A percentile compares a stretch with the other conserved stretches of the same genome.
phyloP scores from a whole-genome alignment of 2,113 vertebrate genomes.

The Fregetta grallaria region DNA sequence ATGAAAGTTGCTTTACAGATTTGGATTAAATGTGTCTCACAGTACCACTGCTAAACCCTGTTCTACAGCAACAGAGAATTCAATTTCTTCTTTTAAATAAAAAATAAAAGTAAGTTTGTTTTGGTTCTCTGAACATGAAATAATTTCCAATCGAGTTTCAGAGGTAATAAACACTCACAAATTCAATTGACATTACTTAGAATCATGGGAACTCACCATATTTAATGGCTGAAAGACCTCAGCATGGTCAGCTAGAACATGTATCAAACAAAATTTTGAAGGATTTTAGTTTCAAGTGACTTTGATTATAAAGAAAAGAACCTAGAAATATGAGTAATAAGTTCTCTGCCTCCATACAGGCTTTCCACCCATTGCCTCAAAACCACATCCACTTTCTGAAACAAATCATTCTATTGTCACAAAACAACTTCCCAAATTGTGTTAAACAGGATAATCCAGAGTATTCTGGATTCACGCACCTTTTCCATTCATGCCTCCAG shows the following conservation, averaged over 20 bases:
- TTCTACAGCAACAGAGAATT: background rate
- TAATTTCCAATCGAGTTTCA: background rate
- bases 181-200: background rate
- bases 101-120: background rate
- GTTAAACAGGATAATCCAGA: background rate
- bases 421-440: background rate
- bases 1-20: background rate
- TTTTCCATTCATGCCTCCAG: background rate
- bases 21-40: background rate
- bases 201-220: background rate
- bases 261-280: background rate
- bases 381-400: background rate
- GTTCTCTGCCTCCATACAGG: background rate
- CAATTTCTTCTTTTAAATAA: background rate
- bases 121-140: background rate
- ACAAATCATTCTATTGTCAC: background rate
- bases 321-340: background rate
- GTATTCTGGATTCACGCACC: background rate
- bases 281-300: background rate
- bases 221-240: background rate
- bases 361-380: background rate
- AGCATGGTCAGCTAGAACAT: background rate
- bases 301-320: background rate
- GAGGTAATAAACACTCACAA: background rate
- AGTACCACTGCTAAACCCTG: background rate